A percentile compares a stretch with the other conserved stretches of the same genome.
These are phyloP conservation scores for Gryon sp. DNA, from an alignment of 1,140 invertebrate species.

Conservation along the genomic window DNA sequence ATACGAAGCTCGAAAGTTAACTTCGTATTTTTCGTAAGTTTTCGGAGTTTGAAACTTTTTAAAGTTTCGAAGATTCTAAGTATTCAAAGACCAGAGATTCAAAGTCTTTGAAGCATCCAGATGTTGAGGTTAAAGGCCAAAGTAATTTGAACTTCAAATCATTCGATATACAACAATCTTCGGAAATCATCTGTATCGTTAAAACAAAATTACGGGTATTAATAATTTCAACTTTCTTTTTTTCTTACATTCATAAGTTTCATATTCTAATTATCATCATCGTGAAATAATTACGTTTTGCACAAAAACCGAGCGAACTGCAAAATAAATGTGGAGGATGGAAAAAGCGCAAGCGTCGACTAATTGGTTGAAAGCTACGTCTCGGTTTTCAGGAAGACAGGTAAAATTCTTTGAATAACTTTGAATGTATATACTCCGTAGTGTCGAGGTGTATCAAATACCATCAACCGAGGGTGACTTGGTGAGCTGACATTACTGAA, in stretches of 20 bases:
- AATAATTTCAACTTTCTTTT: background rate
- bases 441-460: slow-evolving; percentile 60
- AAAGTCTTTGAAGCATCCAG: no score
- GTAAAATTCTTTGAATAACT: slow-evolving; percentile 58
- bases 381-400: slow-evolving; percentile 45
- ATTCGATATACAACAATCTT: no score
- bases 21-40: no score
- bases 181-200: no score
- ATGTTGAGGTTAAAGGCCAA: no score
- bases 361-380: slow-evolving; percentile 53
- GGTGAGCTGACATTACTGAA: slow-evolving; percentile 73
- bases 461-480: slow-evolving; percentile 45
- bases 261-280: no score
- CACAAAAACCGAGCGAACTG: background rate
- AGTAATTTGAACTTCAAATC: no score
- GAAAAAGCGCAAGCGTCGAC: slow-evolving; percentile 22
- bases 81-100: no score
- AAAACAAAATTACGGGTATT: background rate
- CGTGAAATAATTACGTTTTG: no score
- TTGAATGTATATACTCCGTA: slow-evolving; percentile 49
- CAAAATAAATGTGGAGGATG: background rate
- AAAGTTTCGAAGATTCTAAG: no score
- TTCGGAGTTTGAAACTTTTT: no score
- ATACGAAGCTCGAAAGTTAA: no score
- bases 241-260: background rate